Evolutionary conservation across 2,888 invertebrate species (phyloP), one percentile per base, ranked within the genome.

Genomic region (Gari tellinella): DNA sequence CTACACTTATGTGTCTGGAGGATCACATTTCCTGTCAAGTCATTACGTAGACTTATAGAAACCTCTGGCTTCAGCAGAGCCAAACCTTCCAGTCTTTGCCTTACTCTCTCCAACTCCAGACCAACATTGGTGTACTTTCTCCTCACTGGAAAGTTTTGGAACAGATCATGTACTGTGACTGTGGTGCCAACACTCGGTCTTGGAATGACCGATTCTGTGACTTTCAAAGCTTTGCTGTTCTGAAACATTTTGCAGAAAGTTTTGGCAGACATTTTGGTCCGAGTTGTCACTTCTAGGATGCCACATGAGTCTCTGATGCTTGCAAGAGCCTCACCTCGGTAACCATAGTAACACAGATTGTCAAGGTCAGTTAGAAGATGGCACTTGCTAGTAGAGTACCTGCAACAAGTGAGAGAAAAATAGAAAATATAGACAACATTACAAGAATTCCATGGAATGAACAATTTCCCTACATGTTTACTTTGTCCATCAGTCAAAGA

Each of bases 171-270:
- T 48, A 96, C 93, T 56, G 95, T 94, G 12, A 96, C 94, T 12
- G 96, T 96, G 0, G 96, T 96, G 61, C 96, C 96, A 76, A 92
- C 92, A 46, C 94, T 94, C 7, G 95, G 94, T 80, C 95, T 93
- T n/a, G 80, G 84, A 14, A 72, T 64, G 48, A 79, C 64, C 5
- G 90, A 87, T 38, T 88, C 82, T 4, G 87, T 77, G n/a, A 93
- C 87, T 25, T 88, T 81, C 12, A 91, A 88, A 55, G 91, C 86
- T 81, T 93, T 93, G 0, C 94, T 94, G 87, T 94, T 93, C 63
- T 84, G 86, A 90, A 94, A 94, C 15, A 92, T 92, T 90, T 94
- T 94, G 21, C 91, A 90, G 91, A 93, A 95, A 0, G 95, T 95
- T 62, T 93, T 91, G 3, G 77, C 65, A 17, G 80, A 83, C 49